phyloP scores from a whole-genome alignment of 2,888 invertebrate species.

The Aphidoletes aphidimyza region DNA sequence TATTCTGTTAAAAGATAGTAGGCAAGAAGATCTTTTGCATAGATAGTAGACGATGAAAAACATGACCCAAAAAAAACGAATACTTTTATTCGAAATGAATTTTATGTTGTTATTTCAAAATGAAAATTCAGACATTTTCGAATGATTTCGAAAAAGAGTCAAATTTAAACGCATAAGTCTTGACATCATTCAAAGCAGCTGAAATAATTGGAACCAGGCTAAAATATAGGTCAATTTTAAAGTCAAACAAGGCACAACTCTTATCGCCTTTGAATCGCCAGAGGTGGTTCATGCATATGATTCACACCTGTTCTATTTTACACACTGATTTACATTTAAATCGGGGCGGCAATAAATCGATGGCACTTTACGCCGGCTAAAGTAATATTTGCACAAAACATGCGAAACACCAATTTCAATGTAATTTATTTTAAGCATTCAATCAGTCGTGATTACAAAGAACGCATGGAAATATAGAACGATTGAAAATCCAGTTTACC shows the following conservation, averaged over 20 bases:
- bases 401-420: not conserved
- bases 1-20: too few relatives aligned
- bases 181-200: not conserved
- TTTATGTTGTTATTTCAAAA: too few relatives aligned
- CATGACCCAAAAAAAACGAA: too few relatives aligned
- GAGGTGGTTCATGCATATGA: not conserved
- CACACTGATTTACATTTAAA: slow-evolving; percentile 38
- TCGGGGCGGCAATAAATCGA: slow-evolving; percentile 2
- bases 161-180: too few relatives aligned
- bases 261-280: not conserved
- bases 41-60: too few relatives aligned
- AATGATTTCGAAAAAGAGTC: too few relatives aligned
- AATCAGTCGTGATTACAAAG: not conserved
- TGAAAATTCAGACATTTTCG: too few relatives aligned
- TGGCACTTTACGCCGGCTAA: not conserved
- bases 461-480: not conserved
- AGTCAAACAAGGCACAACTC: not conserved
- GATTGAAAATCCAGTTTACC: not conserved
- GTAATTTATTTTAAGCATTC: not conserved
- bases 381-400: not conserved
- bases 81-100: too few relatives aligned
- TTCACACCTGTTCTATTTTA: not conserved
- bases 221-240: slow-evolving; percentile 11
- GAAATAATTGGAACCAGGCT: not conserved
- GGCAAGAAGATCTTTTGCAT: too few relatives aligned